phyloP scores from a whole-genome alignment of 2,113 vertebrate species.

The Microcebus lehilahytsara region DNA sequence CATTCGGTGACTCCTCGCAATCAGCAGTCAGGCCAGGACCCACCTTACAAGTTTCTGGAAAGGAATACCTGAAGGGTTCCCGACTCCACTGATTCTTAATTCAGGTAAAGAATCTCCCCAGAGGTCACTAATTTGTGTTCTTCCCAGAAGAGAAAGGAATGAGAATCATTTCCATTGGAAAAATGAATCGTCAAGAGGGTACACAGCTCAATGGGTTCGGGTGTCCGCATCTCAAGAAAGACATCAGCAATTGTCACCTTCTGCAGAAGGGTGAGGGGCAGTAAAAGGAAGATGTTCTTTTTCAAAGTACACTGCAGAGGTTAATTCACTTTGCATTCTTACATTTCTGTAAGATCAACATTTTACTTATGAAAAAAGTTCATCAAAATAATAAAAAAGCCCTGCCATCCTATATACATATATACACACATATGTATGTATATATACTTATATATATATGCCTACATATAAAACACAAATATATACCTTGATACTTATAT shows the following conservation, averaged over 20 bases:
- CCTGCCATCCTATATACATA: background rate
- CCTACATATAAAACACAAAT: background rate
- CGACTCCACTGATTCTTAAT: background rate
- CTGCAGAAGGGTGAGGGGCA: background rate
- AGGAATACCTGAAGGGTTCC: background rate
- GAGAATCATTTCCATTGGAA: background rate
- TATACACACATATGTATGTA: too few species aligned
- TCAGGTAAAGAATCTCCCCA: background rate
- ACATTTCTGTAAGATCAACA: background rate
- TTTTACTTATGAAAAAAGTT: background rate
- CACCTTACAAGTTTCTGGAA: background rate
- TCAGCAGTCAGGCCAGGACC: background rate
- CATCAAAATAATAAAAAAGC: background rate
- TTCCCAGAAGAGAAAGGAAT: background rate
- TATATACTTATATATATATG: background rate
- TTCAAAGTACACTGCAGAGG: background rate
- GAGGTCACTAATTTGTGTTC: background rate
- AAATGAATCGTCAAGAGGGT: background rate
- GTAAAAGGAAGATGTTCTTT: background rate
- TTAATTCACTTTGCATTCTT: background rate
- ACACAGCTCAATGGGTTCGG: background rate
- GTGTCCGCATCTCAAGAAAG: background rate
- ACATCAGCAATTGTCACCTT: background rate
- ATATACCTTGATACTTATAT: background rate
- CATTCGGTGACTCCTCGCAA: too few species aligned